Conservation (phyloP, 2,113 vertebrate species). For the Procavia capensis region DNA sequence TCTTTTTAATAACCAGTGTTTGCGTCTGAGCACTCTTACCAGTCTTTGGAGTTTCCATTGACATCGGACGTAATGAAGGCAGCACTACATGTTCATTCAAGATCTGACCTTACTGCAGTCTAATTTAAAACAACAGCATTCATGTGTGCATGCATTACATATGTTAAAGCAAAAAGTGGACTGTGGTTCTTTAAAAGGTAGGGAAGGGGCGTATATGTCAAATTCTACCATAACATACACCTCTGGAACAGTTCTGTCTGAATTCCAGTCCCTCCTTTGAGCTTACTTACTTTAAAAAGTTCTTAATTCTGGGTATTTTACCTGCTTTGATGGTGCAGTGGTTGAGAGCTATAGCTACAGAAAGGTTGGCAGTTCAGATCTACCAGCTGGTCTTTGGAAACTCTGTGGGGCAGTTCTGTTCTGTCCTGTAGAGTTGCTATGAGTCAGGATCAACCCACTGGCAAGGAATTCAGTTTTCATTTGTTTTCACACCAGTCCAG, state of each 20-base stretch:
- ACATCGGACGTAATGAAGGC: not conserved
- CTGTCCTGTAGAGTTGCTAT: no score
- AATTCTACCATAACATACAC: slow-evolving; percentile 27
- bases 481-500: not conserved
- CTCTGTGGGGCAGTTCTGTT: no score
- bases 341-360: no score
- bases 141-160: not conserved
- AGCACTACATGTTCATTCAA: not conserved
- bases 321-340: not conserved
- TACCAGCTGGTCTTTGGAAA: no score
- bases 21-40: not conserved
- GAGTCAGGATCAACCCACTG: no score
- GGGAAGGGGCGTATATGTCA: not conserved
- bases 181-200: not conserved
- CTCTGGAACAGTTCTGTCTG: not conserved
- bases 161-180: not conserved
- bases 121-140: not conserved
- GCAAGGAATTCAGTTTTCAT: no score
- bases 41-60: slow-evolving; percentile 40
- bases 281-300: not conserved
- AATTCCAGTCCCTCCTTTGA: not conserved
- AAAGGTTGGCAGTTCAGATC: no score
- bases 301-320: slow-evolving; percentile 27
- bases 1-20: slow-evolving; percentile 39
- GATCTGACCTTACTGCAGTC: not conserved